phyloP scores from a whole-genome alignment of 2,888 invertebrate species.

The Digitonthophagus gazella region DNA sequence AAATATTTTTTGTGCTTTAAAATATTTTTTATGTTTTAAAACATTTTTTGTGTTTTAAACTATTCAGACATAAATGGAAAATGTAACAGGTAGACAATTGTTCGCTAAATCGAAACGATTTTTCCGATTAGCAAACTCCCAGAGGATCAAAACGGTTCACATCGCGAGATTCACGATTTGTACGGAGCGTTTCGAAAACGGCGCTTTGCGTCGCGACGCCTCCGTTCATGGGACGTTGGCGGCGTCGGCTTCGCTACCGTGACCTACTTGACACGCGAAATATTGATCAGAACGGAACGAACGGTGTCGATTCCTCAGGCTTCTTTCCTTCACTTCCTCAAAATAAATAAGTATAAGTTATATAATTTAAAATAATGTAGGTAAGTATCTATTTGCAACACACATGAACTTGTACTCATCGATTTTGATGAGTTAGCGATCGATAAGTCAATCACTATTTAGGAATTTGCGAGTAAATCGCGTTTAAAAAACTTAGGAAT shows the following conservation, averaged over 20 bases:
- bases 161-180: background rate
- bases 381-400: too few species aligned
- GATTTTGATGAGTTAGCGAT: too few species aligned
- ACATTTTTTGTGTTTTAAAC: too few species aligned
- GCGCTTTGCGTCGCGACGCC: background rate
- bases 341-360: constrained; percentile 1
- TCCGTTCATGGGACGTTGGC: background rate
- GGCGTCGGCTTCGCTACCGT: constrained; percentile 17
- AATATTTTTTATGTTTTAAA: too few species aligned
- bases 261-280: constrained; percentile 19
- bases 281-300: constrained; percentile 16
- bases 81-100: background rate
- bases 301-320: background rate
- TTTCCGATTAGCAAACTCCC: background rate
- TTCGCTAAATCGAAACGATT: background rate
- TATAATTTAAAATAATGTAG: too few species aligned
- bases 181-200: background rate
- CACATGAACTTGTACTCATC: too few species aligned
- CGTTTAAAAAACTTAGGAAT: too few species aligned
- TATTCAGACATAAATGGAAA: too few species aligned
- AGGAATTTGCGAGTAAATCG: too few species aligned
- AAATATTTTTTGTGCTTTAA: too few species aligned
- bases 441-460: too few species aligned
- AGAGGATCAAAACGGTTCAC: background rate
- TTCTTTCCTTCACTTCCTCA: background rate